Conservation (phyloP, 1,140 invertebrate genomes). For the Cotesia typhae region DNA sequence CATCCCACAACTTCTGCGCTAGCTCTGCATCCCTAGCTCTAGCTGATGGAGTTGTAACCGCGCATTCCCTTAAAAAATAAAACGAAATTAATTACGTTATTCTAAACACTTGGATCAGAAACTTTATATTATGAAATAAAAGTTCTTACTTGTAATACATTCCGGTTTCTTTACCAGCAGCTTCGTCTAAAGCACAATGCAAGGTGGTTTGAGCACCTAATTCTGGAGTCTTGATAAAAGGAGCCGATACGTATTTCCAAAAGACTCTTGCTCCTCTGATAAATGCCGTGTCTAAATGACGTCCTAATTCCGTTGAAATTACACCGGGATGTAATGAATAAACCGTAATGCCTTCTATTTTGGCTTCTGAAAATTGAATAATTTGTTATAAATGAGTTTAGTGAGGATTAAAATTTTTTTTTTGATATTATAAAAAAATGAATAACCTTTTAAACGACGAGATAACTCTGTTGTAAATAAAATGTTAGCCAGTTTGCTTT, state of each 20-base stretch:
- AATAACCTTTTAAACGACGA: slow-evolving; percentile 67
- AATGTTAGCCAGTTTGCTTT: slow-evolving; percentile 81
- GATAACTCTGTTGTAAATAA: slow-evolving; percentile 76
- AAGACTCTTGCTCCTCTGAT: slow-evolving; percentile 58
- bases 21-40: slow-evolving; percentile 66
- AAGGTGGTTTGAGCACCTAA: slow-evolving; percentile 84
- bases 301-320: slow-evolving; percentile 77
- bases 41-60: slow-evolving; percentile 54
- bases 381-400: slow-evolving; percentile 25
- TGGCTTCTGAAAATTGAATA: slow-evolving; percentile 51
- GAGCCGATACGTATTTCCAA: slow-evolving; percentile 45
- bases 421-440: neutral
- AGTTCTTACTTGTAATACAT: slow-evolving; percentile 70
- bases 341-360: slow-evolving; percentile 68
- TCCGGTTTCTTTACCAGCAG: slow-evolving; percentile 72
- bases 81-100: slow-evolving; percentile 22
- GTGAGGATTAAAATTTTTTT: neutral
- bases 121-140: neutral
- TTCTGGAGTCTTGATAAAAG: slow-evolving; percentile 70
- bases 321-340: slow-evolving; percentile 79
- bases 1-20: slow-evolving; percentile 77
- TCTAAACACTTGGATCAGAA: slow-evolving; percentile 16
- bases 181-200: slow-evolving; percentile 79
- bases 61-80: slow-evolving; percentile 70
- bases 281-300: slow-evolving; percentile 70